Base-by-base conservation (phyloP, 2,888 invertebrate species). In the Andrena chrysosceles region DNA sequence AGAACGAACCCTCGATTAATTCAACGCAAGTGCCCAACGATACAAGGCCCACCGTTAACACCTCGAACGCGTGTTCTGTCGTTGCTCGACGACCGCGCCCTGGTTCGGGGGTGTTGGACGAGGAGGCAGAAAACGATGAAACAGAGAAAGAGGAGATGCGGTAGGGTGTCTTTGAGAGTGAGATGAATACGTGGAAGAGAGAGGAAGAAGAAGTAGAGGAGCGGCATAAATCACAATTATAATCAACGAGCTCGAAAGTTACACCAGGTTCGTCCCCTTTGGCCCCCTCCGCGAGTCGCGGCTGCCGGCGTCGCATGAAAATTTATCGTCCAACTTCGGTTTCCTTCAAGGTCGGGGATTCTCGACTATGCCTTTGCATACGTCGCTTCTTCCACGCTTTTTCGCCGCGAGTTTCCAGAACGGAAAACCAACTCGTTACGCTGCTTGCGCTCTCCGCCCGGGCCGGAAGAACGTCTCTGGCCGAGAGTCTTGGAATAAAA, bases 151-250 rank as follows among this genome's bases (percentile, higher is more conserved):
- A 70, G 63, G 48, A 23, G 68, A 62, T n/a, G 33, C 20, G 23
- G 70, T 35, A 20, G 71, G 71, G 68, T 33, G 48, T 42, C 67
- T 29, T 33, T 23, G 26, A 10, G 60, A 48, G 54, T 59, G 29
- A 23, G 49, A 56, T 60, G 33, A 54, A 63, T 8, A 33, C 1
- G 63, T 8, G 42, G 52, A 23, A 29, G 62, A 59, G 73, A 31
- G 59, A 63, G 10, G 26, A 42, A 13, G 71, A 69, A 68, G 77
- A 54, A 62, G 31, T 76, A 81, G 84, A 75, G 83, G 85, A 83
- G 62, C 83, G 79, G 85, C 87, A 91, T 91, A 91, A 91, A 91
- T 91, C 91, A 91, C 90, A 91, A 91, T 91, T 91, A 91, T 91
- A 91, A 91, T 91, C 91, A 91, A 91, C 91, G 91, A 88, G 88